Evolutionary conservation across 2,797 vertebrate genomes (phyloP).

Genomic region (Rhynchonycteris naso): DNA sequence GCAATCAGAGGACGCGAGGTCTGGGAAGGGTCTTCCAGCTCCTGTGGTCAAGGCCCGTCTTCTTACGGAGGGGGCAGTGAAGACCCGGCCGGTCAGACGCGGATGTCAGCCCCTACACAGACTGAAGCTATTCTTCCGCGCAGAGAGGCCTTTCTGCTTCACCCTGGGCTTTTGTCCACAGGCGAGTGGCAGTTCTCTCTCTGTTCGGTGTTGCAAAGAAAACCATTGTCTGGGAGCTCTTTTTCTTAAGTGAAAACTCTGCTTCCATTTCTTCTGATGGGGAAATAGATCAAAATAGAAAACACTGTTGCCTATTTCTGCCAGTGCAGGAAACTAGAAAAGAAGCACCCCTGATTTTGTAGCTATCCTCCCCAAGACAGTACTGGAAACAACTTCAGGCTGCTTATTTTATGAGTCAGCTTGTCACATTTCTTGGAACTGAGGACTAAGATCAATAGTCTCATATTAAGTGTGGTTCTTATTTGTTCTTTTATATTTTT

Average conservation of each 20-base stretch:
- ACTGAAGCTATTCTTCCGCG: neutral
- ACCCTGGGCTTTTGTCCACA: neutral
- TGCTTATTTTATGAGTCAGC: constrained; percentile 18
- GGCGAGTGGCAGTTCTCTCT: neutral
- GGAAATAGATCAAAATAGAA: neutral
- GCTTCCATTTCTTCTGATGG: neutral
- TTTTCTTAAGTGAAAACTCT: neutral
- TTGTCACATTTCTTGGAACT: constrained; percentile 2
- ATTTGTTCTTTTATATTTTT: neutral
- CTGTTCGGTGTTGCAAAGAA: neutral
- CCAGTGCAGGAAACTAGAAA: neutral
- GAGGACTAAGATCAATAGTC: neutral
- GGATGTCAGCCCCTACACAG: neutral
- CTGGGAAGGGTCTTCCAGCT: neutral
- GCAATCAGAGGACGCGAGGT: neutral
- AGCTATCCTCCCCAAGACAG: neutral
- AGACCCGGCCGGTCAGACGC: neutral
- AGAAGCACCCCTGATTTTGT: neutral
- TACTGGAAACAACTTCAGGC: neutral
- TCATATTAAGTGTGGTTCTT: neutral
- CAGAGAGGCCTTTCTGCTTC: neutral
- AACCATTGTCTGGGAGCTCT: neutral
- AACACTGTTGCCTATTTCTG: neutral
- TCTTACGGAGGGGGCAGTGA: neutral
- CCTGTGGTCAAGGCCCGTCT: neutral